These are phyloP conservation scores for Isotomurus palustris DNA, from an alignment of 2,888 invertebrate genomes.

Conservation along the genomic window DNA sequence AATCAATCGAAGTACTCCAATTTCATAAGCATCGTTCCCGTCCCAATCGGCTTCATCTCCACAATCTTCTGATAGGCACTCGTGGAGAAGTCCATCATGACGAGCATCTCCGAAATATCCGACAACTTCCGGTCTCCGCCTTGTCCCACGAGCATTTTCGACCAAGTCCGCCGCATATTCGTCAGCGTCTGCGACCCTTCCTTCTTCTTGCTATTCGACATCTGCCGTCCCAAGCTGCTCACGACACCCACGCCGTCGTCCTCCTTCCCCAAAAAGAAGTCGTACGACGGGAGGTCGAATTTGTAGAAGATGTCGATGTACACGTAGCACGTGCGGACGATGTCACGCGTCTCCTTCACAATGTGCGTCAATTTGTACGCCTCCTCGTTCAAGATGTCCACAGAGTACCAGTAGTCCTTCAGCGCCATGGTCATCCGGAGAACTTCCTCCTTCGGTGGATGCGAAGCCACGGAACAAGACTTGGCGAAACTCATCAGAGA, in stretches of 20 bases:
- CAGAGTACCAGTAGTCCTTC: conserved; percentile 14
- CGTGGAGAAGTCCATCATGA: conserved; percentile 30
- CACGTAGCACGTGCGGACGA: conserved; percentile 34
- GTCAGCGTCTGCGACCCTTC: background rate
- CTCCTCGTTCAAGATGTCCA: conserved; percentile 31
- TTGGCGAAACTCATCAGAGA: background rate
- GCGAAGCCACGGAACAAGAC: background rate
- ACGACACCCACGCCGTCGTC: background rate
- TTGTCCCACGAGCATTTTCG: conserved; percentile 2
- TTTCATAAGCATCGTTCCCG: conserved; percentile 22
- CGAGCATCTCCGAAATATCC: conserved; percentile 24
- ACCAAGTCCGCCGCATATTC: background rate
- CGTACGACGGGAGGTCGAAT: conserved; percentile 31
- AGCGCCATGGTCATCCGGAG: background rate
- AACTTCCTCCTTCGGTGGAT: background rate
- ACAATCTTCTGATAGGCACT: conserved; percentile 32
- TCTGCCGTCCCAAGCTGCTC: too few species aligned
- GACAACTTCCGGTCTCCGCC: conserved; percentile 13
- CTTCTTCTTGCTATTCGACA: background rate
- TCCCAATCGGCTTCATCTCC: conserved; percentile 19
- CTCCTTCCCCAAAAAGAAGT: conserved; percentile 15
- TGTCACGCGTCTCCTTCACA: conserved; percentile 31
- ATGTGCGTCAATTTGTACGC: conserved; percentile 19
- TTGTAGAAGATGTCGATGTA: conserved; percentile 38
- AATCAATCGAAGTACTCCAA: conserved; percentile 6